A percentile compares a stretch with the other conserved stretches of the same genome.
Evolutionary conservation across 2,888 invertebrate genomes (phyloP).

Genomic region (Andrena flavipes): DNA sequence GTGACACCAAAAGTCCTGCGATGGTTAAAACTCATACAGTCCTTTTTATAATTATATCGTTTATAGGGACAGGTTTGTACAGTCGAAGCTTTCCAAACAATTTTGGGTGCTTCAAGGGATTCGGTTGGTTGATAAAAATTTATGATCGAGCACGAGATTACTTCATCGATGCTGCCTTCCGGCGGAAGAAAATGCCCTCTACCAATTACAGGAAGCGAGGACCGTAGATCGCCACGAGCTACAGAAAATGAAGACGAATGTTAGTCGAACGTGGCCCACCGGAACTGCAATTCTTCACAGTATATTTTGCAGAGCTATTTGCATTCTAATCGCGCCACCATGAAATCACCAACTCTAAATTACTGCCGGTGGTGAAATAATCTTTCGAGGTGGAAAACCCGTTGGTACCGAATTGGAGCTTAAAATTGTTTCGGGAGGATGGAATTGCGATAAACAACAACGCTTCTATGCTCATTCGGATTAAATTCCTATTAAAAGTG

Average conservation of each 20-base stretch:
- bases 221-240: conserved; percentile 36
- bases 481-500: not conserved
- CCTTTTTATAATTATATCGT: too few species aligned
- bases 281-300: conserved; percentile 14
- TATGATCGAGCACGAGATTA: conserved; percentile 25
- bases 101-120: not conserved
- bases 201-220: conserved; percentile 35
- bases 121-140: conserved; percentile 24
- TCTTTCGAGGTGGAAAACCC: not conserved
- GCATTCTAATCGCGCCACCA: conserved; percentile 27
- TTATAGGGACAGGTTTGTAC: too few species aligned
- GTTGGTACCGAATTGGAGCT: not conserved
- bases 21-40: too few species aligned
- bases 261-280: conserved; percentile 10
- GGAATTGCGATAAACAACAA: not conserved
- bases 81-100: conserved; percentile 8
- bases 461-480: not conserved
- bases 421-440: not conserved
- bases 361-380: not conserved
- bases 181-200: not conserved
- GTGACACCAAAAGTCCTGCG: too few species aligned
- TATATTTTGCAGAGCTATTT: conserved; percentile 20
- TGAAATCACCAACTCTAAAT: not conserved
- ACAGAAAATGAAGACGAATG: conserved; percentile 52
- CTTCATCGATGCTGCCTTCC: not conserved